Conservation (phyloP, 2,113 vertebrate species). For the Urocitellus parryii region DNA sequence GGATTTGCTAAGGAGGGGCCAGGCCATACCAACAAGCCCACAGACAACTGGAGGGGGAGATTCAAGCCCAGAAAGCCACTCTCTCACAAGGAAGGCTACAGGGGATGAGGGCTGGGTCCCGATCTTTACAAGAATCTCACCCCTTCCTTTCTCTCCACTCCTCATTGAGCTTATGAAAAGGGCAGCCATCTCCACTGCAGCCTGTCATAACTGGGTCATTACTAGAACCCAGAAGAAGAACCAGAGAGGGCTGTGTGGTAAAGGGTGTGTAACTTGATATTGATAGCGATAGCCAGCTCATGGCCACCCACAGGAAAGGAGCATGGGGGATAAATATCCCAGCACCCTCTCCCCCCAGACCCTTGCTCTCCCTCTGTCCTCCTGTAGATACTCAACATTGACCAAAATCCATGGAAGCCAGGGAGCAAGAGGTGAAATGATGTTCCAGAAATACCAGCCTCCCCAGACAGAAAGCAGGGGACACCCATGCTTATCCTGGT, state of each 20-base stretch:
- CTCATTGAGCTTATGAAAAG: neutral
- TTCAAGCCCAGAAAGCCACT: neutral
- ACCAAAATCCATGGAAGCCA: neutral
- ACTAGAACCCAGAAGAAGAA: neutral
- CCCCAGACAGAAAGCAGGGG: neutral
- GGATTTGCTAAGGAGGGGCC: slow-evolving; percentile 73
- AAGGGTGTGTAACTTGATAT: neutral
- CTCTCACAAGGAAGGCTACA: neutral
- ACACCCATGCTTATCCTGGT: neutral
- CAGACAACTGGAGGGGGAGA: neutral
- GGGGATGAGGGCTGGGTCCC: neutral
- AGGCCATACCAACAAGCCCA: slow-evolving; percentile 45
- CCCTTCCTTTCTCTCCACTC: neutral
- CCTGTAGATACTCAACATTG: neutral
- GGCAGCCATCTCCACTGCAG: neutral
- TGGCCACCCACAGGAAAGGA: accelerated
- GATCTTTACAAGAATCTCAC: neutral
- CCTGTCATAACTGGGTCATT: neutral
- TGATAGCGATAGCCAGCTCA: neutral
- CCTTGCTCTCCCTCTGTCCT: neutral
- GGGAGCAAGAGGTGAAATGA: neutral
- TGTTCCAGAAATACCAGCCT: neutral
- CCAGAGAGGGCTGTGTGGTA: neutral
- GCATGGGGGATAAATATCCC: neutral
- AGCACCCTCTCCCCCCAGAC: neutral